These are phyloP conservation scores for Heterocephalus glaber DNA, from an alignment of 2,113 vertebrate species.

Conservation along the genomic window DNA sequence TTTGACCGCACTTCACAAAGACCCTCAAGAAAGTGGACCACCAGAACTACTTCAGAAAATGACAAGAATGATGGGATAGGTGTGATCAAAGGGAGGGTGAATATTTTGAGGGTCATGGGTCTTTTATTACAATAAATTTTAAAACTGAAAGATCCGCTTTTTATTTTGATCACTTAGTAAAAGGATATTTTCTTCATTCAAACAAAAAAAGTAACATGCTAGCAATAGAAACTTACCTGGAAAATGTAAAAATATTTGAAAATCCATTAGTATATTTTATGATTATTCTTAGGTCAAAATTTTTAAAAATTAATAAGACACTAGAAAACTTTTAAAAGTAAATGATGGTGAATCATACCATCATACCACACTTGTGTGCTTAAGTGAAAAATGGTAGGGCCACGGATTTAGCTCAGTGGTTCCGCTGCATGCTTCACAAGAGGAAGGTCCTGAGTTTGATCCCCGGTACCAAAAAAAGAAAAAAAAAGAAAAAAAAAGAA, in stretches of 20 bases:
- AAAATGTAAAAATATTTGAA: background rate
- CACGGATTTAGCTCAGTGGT: no score
- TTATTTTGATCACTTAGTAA: background rate
- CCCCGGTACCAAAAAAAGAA: no score
- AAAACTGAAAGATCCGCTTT: background rate
- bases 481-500: no score
- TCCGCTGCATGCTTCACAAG: no score
- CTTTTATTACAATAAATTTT: background rate
- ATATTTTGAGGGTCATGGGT: background rate
- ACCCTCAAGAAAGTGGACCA: background rate
- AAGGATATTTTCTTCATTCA: background rate
- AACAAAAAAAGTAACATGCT: background rate
- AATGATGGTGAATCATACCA: background rate
- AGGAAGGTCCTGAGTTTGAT: no score
- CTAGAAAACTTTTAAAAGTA: background rate
- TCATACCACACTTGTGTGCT: background rate
- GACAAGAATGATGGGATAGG: background rate
- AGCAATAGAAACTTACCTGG: background rate
- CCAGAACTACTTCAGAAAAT: background rate
- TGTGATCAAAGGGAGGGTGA: background rate
- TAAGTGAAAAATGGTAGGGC: background rate
- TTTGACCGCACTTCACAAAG: background rate
- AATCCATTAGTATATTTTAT: background rate
- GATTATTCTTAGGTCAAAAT: background rate
- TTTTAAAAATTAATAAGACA: background rate